phyloP scores from a whole-genome alignment of 92 coral and sea anemone species.

The Isaurus tuberculatus region DNA sequence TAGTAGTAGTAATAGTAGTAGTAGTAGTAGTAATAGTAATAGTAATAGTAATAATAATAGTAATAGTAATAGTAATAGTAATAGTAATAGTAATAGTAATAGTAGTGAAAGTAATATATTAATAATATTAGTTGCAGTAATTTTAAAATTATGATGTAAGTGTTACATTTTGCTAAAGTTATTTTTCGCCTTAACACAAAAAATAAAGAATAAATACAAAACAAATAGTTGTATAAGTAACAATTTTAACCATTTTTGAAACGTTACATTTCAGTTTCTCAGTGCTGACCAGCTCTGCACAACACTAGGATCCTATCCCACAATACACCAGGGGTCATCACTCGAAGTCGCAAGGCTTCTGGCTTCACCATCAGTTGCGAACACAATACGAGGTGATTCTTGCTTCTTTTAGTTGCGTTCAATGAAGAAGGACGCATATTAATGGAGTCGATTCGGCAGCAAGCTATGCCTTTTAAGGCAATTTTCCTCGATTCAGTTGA shows the following conservation, averaged over 20 bases:
- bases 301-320: constrained; percentile 7
- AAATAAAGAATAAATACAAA: not conserved
- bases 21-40: not conserved
- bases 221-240: not conserved
- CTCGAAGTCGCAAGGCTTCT: constrained; percentile 21
- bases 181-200: not conserved
- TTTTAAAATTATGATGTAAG: not conserved
- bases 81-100: not conserved
- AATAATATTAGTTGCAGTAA: not conserved
- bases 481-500: too few species aligned
- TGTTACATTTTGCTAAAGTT: not conserved
- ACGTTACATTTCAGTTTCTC: not conserved
- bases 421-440: too few species aligned
- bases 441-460: too few species aligned
- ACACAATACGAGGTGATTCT: constrained; percentile 23
- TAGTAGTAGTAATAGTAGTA: not conserved
- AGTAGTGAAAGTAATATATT: not conserved
- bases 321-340: not conserved
- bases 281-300: not conserved
- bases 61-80: not conserved
- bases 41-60: not conserved
- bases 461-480: too few species aligned
- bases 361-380: constrained; percentile 16
- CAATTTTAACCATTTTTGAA: not conserved
- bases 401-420: too few species aligned